Evolutionary conservation across 2,888 invertebrate species (phyloP).

Genomic region (Griposia aprilina): DNA sequence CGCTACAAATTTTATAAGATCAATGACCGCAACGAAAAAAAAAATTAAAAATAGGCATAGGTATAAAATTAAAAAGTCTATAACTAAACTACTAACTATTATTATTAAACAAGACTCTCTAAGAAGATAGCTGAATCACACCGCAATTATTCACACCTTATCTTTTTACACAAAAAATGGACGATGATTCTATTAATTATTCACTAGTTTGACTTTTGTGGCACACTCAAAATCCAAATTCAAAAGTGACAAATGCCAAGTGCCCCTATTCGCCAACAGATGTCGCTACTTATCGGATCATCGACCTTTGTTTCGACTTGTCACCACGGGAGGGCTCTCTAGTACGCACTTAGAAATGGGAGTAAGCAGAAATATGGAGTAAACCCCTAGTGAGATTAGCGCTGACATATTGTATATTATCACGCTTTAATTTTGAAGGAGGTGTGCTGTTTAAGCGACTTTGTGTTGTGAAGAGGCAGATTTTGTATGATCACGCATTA

Average conservation of each 20-base stretch:
- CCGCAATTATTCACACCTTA: too few species aligned
- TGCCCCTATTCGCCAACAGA: constrained; percentile 69
- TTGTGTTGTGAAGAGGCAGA: constrained; percentile 32
- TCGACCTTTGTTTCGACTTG: constrained; percentile 43
- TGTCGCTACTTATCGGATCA: constrained; percentile 64
- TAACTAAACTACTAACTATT: background rate
- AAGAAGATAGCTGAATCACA: background rate
- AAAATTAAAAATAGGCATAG: background rate
- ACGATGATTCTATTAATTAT: background rate
- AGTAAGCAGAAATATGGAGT: constrained; percentile 37
- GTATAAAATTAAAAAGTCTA: background rate
- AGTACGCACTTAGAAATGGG: constrained; percentile 56
- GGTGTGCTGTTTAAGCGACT: constrained; percentile 11
- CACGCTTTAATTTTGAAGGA: constrained; percentile 19
- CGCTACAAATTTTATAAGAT: background rate
- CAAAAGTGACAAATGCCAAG: background rate
- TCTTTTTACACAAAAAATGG: background rate
- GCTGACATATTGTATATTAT: constrained; percentile 39
- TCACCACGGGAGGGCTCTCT: constrained; percentile 67
- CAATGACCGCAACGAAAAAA: background rate
- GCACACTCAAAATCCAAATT: background rate
- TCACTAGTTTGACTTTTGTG: background rate
- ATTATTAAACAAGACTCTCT: background rate
- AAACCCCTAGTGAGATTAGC: constrained; percentile 52
- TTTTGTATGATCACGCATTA: constrained; percentile 9